A percentile compares a stretch with the other conserved stretches of the same genome.
Conservation (phyloP, 2,888 invertebrate species). For the Andrena minutula region DNA sequence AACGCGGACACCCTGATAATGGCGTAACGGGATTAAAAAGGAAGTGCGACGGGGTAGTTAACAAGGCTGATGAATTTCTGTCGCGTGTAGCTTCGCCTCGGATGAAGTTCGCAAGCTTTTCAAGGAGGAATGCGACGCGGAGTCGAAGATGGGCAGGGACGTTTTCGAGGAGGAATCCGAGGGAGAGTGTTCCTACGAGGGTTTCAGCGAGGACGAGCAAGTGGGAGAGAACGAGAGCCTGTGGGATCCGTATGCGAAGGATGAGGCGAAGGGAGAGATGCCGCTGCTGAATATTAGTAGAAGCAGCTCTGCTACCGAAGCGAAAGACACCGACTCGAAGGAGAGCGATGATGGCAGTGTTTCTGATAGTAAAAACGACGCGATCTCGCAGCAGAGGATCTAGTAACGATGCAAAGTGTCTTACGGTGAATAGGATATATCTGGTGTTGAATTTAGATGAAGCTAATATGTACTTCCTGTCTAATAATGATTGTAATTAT, state of each 20-base stretch:
- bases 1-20: neutral
- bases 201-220: constrained; percentile 25
- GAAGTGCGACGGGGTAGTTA: neutral
- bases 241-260: neutral
- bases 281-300: neutral
- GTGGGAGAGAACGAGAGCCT: neutral
- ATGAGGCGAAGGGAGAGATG: neutral
- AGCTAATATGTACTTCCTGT: neutral
- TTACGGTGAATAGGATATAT: neutral
- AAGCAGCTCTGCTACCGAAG: constrained; percentile 13
- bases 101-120: constrained; percentile 42
- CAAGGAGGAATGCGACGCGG: constrained; percentile 16
- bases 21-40: constrained; percentile 13
- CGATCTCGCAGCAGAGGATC: neutral
- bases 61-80: constrained; percentile 21
- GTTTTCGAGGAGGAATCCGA: constrained; percentile 37
- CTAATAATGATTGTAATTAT: constrained; percentile 12
- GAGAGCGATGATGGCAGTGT: constrained; percentile 6
- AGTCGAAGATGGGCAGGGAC: constrained; percentile 9
- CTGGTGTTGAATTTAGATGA: constrained; percentile 1
- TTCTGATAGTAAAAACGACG: neutral
- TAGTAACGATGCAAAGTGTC: neutral
- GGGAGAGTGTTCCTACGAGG: neutral
- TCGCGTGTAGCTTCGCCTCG: constrained; percentile 27
- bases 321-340: constrained; percentile 37